phyloP scores from a whole-genome alignment of 2,888 invertebrate species.

The Anorthoa munda region DNA sequence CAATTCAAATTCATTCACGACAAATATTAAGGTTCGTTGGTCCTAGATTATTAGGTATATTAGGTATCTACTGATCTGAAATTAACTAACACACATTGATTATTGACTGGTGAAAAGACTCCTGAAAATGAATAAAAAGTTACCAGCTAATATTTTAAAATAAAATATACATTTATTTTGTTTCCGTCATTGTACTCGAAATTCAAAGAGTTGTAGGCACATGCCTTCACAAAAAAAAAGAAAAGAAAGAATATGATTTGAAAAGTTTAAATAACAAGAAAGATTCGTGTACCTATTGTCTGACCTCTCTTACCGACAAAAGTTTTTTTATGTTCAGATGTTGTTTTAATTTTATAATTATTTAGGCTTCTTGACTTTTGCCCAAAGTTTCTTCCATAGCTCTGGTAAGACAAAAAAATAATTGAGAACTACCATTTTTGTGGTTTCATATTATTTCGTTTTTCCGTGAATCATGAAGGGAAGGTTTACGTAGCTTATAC shows the following conservation, averaged over 20 bases:
- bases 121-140: background rate
- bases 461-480: slow-evolving; percentile 14
- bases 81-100: background rate
- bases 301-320: slow-evolving; percentile 20
- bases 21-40: no score
- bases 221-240: background rate
- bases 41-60: no score
- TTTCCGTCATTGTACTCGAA: slow-evolving; percentile 18
- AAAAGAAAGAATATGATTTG: slow-evolving; percentile 11
- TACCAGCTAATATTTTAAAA: no score
- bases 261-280: slow-evolving; percentile 29
- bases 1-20: no score
- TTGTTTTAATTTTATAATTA: slow-evolving; percentile 48
- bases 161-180: background rate
- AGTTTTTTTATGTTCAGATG: background rate
- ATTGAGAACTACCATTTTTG: slow-evolving; percentile 40
- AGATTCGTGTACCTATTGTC: slow-evolving; percentile 41
- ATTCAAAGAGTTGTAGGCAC: slow-evolving; percentile 30
- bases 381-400: slow-evolving; percentile 26
- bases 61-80: background rate
- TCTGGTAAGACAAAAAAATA: slow-evolving; percentile 21
- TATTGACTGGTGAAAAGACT: background rate
- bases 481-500: slow-evolving; percentile 8
- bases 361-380: slow-evolving; percentile 43
- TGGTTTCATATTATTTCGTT: slow-evolving; percentile 49